A percentile compares a stretch with the other conserved stretches of the same genome.
These are phyloP conservation scores for Napeogenes sylphis DNA, from an alignment of 2,888 invertebrate genomes.

Conservation along the genomic window DNA sequence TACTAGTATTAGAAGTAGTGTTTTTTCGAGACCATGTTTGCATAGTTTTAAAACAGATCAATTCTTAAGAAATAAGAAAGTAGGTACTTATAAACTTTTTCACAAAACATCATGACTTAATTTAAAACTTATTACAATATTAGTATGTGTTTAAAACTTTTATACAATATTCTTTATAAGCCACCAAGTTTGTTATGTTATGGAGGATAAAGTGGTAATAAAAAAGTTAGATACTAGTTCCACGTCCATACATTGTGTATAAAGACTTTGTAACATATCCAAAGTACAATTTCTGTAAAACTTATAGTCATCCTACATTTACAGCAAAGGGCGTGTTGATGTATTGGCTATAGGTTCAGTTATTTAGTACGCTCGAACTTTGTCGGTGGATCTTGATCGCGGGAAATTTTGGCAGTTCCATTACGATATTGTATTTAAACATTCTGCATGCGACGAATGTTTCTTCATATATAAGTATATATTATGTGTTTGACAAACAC, in stretches of 20 bases:
- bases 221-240: no score
- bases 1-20: neutral
- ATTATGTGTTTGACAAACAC: neutral
- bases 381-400: conserved; percentile 11
- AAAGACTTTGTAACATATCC: no score
- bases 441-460: conserved; percentile 6
- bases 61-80: no score
- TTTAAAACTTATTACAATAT: no score
- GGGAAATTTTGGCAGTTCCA: conserved; percentile 15
- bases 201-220: no score
- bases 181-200: no score
- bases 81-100: no score
- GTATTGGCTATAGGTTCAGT: conserved; percentile 24
- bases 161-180: no score
- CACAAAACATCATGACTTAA: no score
- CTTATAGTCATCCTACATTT: conserved; percentile 20
- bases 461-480: neutral
- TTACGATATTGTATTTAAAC: conserved; percentile 15
- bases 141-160: no score
- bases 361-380: conserved; percentile 22
- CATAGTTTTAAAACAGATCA: no score
- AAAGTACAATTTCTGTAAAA: neutral
- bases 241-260: neutral
- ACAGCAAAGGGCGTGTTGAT: conserved; percentile 17
- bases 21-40: no score